These are phyloP conservation scores for Andrena praecox DNA, from an alignment of 2,888 invertebrate genomes.

Conservation along the genomic window DNA sequence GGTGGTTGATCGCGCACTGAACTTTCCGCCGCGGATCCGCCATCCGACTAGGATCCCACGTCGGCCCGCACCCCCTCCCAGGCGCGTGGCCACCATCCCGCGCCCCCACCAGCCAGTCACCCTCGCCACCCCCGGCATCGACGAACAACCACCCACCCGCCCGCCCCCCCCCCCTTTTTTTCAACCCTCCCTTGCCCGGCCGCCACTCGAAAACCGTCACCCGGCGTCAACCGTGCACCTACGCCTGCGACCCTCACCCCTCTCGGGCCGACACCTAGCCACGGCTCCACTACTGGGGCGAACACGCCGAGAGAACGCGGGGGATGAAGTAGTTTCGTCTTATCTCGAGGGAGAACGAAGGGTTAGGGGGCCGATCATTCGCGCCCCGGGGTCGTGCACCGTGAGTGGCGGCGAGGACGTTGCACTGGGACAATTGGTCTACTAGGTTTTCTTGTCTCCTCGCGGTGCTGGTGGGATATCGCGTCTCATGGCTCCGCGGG, in stretches of 20 bases:
- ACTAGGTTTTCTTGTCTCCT: too few relatives aligned
- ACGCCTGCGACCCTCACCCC: conserved; percentile 1
- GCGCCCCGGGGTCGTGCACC: too few relatives aligned
- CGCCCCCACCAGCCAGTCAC: conserved; percentile 46
- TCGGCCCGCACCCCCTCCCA: conserved; percentile 43
- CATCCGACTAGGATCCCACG: conserved; percentile 70
- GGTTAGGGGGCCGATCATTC: conserved; percentile 23
- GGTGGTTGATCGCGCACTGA: conserved; percentile 84
- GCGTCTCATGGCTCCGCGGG: too few relatives aligned
- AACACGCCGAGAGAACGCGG: conserved; percentile 7
- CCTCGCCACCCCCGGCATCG: conserved; percentile 62
- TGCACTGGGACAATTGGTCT: too few relatives aligned
- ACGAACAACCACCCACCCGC: conserved; percentile 33
- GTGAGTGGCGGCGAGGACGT: too few relatives aligned
- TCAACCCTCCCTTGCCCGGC: conserved; percentile 65
- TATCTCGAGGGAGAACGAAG: conserved; percentile 30
- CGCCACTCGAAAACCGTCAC: conserved; percentile 73
- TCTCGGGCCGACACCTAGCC: conserved; percentile 33
- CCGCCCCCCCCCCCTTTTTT: conserved; percentile 36
- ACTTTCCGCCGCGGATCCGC: conserved; percentile 79
- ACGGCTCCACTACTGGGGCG: background rate
- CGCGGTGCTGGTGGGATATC: too few relatives aligned
- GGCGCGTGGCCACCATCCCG: conserved; percentile 27
- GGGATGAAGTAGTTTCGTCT: conserved; percentile 55
- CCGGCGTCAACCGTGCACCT: conserved; percentile 61